Percentiles rank a stretch among this genome's conserved stretches.
phyloP scores from a whole-genome alignment of 2,113 vertebrate species.

The Petromus typicus region DNA sequence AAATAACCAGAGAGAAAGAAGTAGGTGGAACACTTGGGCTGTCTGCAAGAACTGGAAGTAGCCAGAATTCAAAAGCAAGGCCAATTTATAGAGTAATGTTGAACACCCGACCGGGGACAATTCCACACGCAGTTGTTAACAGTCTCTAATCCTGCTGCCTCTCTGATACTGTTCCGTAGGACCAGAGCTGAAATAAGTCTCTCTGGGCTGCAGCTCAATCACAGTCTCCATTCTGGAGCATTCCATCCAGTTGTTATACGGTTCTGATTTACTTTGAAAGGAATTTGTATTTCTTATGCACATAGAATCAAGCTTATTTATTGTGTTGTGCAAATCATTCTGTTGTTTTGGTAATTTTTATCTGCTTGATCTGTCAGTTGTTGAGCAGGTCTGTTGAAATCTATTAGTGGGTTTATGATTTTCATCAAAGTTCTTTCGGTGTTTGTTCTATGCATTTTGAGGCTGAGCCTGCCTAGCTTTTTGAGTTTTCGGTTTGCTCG shows the following conservation, averaged over 20 bases:
- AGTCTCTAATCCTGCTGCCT: not conserved
- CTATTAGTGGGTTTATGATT: not conserved
- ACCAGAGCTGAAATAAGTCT: not conserved
- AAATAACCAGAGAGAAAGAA: not conserved
- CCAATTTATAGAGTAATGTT: not conserved
- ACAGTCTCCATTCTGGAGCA: not conserved
- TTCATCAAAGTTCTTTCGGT: not conserved
- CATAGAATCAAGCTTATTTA: not conserved
- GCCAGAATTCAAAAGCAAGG: not conserved
- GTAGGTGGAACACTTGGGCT: not conserved
- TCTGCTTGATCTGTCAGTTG: not conserved
- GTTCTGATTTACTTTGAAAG: not conserved
- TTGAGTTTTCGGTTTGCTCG: conserved; percentile 30
- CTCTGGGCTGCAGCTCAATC: not conserved
- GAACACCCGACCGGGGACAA: not conserved
- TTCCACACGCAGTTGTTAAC: not conserved
- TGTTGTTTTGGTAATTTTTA: not conserved
- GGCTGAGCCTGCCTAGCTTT: not conserved
- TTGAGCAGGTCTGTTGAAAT: not conserved
- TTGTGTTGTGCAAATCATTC: not conserved
- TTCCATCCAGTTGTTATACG: not conserved
- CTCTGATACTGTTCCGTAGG: not conserved
- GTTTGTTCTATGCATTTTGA: not conserved
- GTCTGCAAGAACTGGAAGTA: not conserved
- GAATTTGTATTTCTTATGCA: not conserved